Base-by-base conservation (phyloP, 1,140 invertebrate species). In the Orussus abietinus region DNA sequence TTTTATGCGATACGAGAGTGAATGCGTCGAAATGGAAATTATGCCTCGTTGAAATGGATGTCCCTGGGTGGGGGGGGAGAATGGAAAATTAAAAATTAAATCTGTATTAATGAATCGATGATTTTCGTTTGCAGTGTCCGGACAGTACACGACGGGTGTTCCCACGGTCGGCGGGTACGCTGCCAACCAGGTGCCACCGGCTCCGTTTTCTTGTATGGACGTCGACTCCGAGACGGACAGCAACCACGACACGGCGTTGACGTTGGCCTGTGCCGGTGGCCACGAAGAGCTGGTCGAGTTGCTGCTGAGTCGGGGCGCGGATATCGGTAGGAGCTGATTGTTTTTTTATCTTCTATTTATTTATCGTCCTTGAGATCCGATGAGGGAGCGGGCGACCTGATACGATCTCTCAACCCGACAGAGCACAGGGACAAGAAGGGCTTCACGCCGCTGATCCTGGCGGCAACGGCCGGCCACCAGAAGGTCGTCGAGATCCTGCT, bases 401-500 rank as follows among this genome's bases (percentile, higher is more conserved):
- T n/a, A 30, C 31, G 9, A n/a, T 30, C 18, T 14, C 11, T 13
- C 10, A 21, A 18, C 42, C 40, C 66, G 67, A 13, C 54, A 79
- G 90, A 99, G 74, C 96, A 99, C 74, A 79, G 95, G 4, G 96
- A 99, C 65, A 99, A 99, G 69, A 99, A 99, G 75, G 96, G 96
- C 19, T 98, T 98, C 65, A 98, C 96, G 0, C 96, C 96, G 3
- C 74, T 99, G 3, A 98, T 98, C 53, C 75, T 99, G 46, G 95
- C 96, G 19, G 94, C 96, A 7, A 98, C 95, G 7, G 94, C 92
- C 20, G 96, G 96, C 7, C 95, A 98, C 75, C 88, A 94, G 44
- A 95, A 94, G 74, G 85, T 87, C 4, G 95, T 98, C 0, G 93
- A 98, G 57, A 88, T 94, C 47, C 76, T 99, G 5, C 71, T 99